Conservation (phyloP, 2,113 vertebrate species). For the Forbesichthys papilliferus region DNA sequence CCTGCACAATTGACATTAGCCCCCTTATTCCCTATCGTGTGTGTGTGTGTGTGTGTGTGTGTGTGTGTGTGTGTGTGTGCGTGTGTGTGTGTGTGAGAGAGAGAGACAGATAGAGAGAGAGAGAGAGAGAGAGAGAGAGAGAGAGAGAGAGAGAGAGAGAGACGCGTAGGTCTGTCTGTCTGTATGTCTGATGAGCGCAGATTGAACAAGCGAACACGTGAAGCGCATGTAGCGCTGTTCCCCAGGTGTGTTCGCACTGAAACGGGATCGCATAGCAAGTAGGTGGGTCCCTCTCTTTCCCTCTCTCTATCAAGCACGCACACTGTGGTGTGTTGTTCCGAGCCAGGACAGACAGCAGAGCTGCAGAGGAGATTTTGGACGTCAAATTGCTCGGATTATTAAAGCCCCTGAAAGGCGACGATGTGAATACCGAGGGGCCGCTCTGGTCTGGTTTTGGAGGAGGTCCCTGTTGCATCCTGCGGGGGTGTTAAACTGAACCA, state of each 20-base stretch:
- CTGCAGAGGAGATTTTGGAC: slow-evolving; percentile 22
- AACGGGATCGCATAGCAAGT: slow-evolving; percentile 45
- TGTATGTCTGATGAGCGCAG: not conserved
- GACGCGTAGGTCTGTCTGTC: not conserved
- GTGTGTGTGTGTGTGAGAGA: too few species aligned
- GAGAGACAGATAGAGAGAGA: too few species aligned
- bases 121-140: too few species aligned
- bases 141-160: too few species aligned
- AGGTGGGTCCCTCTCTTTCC: slow-evolving; percentile 38
- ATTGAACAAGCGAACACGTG: slow-evolving; percentile 22
- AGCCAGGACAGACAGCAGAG: slow-evolving; percentile 17
- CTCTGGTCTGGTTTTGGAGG: slow-evolving; percentile 35
- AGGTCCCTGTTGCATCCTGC: slow-evolving; percentile 51
- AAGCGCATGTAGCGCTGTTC: slow-evolving; percentile 32
- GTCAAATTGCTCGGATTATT: slow-evolving; percentile 38
- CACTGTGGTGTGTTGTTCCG: not conserved
- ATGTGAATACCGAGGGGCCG: slow-evolving; percentile 56
- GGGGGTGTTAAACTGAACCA: slow-evolving; percentile 64
- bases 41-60: too few species aligned
- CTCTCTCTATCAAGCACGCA: slow-evolving; percentile 1
- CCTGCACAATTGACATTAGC: too few species aligned
- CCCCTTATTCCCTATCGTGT: too few species aligned
- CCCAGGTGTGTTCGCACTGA: slow-evolving; percentile 45
- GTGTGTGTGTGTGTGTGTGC: too few species aligned
- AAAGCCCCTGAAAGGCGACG: slow-evolving; percentile 18